Base-by-base conservation (phyloP, 2,888 invertebrate genomes). In the Lasioglossum vierecki region DNA sequence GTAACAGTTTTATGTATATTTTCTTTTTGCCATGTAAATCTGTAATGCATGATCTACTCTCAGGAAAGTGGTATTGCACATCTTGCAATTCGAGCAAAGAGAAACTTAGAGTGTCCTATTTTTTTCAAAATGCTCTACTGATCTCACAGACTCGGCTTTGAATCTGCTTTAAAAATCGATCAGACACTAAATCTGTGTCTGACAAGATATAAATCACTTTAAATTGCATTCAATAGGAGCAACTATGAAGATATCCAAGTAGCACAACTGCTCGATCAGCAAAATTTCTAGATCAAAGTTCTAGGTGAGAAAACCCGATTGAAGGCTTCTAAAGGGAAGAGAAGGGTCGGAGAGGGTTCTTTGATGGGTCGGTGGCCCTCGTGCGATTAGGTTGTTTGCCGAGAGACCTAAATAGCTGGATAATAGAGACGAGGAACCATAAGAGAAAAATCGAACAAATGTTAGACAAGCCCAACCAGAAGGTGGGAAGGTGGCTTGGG, bases 401-500 rank as follows among this genome's bases (percentile, higher is more conserved):
- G 11, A 39, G 68, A 39, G 68, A 22, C 39, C 39, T n/a, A 63
- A 73, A 35, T 39, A 49, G 71, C 49, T 13, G 63, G 57, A 57
- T 57, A 57, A 57, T 57, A 57, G 66, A 66, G 18, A 13, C 35
- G 26, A 22, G 44, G 76, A 73, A 3, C 18, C 30, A 39, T 46
- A 71, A 41, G 72, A 72, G 63, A 39, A 30, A 30, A 30, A 41
- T n/a, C 39, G 39, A 15, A 49, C 41, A 30, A 66, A 70, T 35
- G 30, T 63, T 35, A 30, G 63, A 74, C 41, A 22, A 70, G 70
- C 13, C n/a, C 70, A 86, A 15, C 46, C 53, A 66, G 75, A 73
- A 79, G 86, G 90, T 90, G 57, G 57, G 57, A 92, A 89, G 88
- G 89, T 92, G 91, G 93, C 92, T 93, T 91, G 93, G 94, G 94